Evolutionary conservation across 2,888 invertebrate species (phyloP).

Genomic region (Ophioninae sp.): DNA sequence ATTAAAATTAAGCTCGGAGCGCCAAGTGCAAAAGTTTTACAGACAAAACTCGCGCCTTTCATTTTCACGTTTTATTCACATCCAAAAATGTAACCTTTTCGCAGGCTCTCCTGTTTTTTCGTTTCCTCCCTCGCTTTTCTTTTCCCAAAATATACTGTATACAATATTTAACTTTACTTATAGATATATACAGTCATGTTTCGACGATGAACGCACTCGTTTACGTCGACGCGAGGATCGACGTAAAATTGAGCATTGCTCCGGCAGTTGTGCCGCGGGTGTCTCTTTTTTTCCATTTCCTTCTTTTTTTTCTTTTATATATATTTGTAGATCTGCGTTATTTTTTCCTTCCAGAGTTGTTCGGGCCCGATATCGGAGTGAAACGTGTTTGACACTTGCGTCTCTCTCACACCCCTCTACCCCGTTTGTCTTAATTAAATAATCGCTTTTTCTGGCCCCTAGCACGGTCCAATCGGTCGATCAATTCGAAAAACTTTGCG

Average conservation of each 20-base stretch:
- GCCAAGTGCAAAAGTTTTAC: conserved; percentile 52
- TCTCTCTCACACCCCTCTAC: background rate
- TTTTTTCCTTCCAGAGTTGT: conserved; percentile 32
- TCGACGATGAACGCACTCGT: conserved; percentile 74
- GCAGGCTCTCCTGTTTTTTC: conserved; percentile 15
- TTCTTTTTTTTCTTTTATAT: conserved; percentile 9
- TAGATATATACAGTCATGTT: conserved; percentile 79
- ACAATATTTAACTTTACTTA: conserved; percentile 80
- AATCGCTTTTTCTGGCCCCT: background rate
- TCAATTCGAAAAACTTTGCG: conserved; percentile 67
- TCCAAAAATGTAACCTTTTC: conserved; percentile 69
- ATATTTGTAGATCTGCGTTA: conserved; percentile 67
- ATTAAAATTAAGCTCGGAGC: conserved; percentile 26
- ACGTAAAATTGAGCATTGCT: conserved; percentile 79
- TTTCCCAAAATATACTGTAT: conserved; percentile 80
- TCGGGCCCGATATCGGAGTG: conserved; percentile 26
- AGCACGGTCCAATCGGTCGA: conserved; percentile 62
- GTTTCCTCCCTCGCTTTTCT: conserved; percentile 55
- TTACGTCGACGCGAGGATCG: conserved; percentile 66
- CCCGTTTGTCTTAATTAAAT: conserved; percentile 25
- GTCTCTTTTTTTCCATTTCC: conserved; percentile 56
- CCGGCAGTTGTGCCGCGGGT: conserved; percentile 74
- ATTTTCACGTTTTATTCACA: conserved; percentile 75
- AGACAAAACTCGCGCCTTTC: conserved; percentile 51
- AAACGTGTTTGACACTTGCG: background rate